Conservation (phyloP, 2,888 invertebrate species). For the Serrognathus titanus region DNA sequence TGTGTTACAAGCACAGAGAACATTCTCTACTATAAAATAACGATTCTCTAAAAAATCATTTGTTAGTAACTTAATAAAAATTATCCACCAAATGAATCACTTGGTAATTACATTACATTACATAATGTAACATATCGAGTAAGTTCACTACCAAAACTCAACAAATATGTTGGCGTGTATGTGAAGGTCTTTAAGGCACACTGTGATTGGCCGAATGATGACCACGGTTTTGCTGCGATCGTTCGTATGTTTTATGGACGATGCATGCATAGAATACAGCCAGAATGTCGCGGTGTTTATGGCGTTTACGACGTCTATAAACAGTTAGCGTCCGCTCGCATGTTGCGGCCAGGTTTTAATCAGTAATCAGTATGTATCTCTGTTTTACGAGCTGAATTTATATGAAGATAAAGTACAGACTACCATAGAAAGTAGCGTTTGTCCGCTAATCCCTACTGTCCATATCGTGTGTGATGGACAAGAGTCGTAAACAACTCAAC, state of each 20-base stretch:
- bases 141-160: too few species aligned
- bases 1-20: too few species aligned
- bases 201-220: constrained; percentile 23
- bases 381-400: constrained; percentile 43
- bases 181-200: constrained; percentile 12
- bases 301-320: constrained; percentile 45
- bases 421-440: constrained; percentile 37
- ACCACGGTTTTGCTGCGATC: constrained; percentile 24
- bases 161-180: background rate
- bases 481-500: constrained; percentile 36
- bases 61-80: too few species aligned
- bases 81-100: too few species aligned
- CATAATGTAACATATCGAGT: too few species aligned
- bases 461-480: constrained; percentile 30
- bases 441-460: constrained; percentile 16
- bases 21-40: too few species aligned
- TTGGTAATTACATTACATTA: too few species aligned
- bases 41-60: too few species aligned
- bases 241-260: constrained; percentile 30
- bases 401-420: constrained; percentile 40
- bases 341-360: constrained; percentile 44
- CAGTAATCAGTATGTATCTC: constrained; percentile 49
- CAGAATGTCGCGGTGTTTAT: constrained; percentile 45
- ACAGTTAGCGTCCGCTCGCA: constrained; percentile 42
- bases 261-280: constrained; percentile 31